Evolutionary conservation across 2,797 vertebrate genomes (phyloP).

Genomic region (Melanotaenia parkinsoni): DNA sequence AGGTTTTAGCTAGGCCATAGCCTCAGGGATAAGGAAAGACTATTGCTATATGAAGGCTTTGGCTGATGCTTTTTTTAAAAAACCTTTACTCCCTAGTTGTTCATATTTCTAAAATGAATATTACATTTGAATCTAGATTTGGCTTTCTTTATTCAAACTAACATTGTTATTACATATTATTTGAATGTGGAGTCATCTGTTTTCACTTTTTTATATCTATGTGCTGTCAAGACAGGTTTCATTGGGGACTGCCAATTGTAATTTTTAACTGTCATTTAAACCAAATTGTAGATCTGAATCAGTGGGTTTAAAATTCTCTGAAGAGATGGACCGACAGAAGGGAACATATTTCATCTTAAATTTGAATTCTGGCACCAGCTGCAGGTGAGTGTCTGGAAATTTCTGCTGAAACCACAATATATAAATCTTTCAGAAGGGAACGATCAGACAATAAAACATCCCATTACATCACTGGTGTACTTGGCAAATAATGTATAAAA

Average conservation of each 20-base stretch:
- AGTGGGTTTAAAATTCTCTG: conserved; percentile 84
- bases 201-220: conserved; percentile 91
- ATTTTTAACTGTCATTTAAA: conserved; percentile 98
- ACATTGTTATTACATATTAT: conserved; percentile 99
- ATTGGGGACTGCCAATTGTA: conserved; percentile 88
- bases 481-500: conserved; percentile 27
- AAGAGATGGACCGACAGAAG: conserved; percentile 83
- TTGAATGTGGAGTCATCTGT: conserved; percentile 94
- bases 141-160: conserved; percentile 96
- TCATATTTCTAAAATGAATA: conserved; percentile 98
- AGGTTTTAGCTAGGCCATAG: conserved; percentile 94
- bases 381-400: conserved; percentile 59
- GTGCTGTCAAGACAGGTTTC: conserved; percentile 91
- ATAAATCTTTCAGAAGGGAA: conserved; percentile 52
- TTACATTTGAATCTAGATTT: conserved; percentile 95
- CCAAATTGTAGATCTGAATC: conserved; percentile 89
- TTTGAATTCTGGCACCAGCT: conserved; percentile 81
- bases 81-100: conserved; percentile 92
- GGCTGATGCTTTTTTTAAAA: conserved; percentile 82
- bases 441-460: conserved; percentile 46
- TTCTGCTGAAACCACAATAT: conserved; percentile 44
- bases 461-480: conserved; percentile 27
- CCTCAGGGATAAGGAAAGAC: conserved; percentile 95
- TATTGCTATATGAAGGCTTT: conserved; percentile 94
- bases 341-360: conserved; percentile 86